Base-by-base conservation (phyloP, 2,113 vertebrate species). In the Kryptolebias marmoratus region DNA sequence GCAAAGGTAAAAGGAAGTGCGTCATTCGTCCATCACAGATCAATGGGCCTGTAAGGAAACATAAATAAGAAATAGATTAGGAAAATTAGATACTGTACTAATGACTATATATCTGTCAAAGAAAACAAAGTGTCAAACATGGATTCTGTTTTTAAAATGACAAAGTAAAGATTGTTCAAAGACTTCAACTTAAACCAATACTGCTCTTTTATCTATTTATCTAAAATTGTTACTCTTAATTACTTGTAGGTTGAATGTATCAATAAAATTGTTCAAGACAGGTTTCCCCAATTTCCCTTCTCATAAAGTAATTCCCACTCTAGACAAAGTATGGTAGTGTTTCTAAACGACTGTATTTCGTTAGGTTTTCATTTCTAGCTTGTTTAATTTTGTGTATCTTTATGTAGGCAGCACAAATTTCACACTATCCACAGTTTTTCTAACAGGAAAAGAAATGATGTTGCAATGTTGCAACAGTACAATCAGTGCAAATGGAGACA, bases 1-100 rank as follows among this genome's bases (percentile, higher is more conserved):
- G 88, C 48, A 93, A 84, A 74, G 87, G 93, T 69, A 97, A 93
- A 13, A 97, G 93, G 86, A 95, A 84, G 72, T 94, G 92, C 75
- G 90, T 92, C 94, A 93, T 75, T 64, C 89, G 91, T 82, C 87
- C 89, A 84, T 91, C 85, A 85, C 74, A 88, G 71, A 84, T 69
- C 81, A 88, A 60, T 18, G 89, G 80, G 90, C 92, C 94, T 95
- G 65, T 0, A 54, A 72, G 69, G 32, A 9, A 66, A 77, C 2
- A 73, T 10, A 48, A 78, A 15, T 75, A 1, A 69, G 14, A 79
- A 0, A 45, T 2, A 62, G 48, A 71, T 59, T 30, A 66, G 49
- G 2, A 45, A 5, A 74, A 45, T 47, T 11, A 28, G 2, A 39
- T 57, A n/a, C 64, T 58, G 22, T 66, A 47, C 14, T 16, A 48